A percentile compares a stretch with the other conserved stretches of the same genome.
phyloP scores from a whole-genome alignment of 2,797 vertebrate species.

The Enteromius argenteus region DNA sequence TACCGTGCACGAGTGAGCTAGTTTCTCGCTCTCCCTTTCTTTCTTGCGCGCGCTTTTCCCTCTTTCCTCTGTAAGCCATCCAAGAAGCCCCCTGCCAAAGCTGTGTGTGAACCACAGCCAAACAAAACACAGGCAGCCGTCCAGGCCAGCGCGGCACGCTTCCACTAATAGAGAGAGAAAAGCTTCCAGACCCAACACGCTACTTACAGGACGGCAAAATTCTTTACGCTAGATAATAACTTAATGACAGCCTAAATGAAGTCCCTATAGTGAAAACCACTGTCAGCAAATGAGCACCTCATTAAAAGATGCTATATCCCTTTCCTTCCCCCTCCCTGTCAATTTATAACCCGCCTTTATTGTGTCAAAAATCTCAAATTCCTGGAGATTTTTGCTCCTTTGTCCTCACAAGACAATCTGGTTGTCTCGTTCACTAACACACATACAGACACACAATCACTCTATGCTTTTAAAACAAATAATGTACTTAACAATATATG shows the following conservation, averaged over 20 bases:
- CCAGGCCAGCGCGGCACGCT: conserved; percentile 87
- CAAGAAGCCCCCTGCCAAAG: conserved; percentile 86
- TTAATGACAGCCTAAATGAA: conserved; percentile 69
- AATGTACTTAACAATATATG: conserved; percentile 51
- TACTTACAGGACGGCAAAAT: conserved; percentile 69
- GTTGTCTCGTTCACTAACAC: not conserved
- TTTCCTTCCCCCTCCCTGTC: conserved; percentile 32
- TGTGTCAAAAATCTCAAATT: conserved; percentile 57
- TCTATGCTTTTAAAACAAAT: conserved; percentile 47
- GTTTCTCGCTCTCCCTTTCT: conserved; percentile 72
- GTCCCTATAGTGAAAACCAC: conserved; percentile 67
- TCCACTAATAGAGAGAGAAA: conserved; percentile 89
- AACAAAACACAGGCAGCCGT: conserved; percentile 91
- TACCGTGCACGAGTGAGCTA: conserved; percentile 79
- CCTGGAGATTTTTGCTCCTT: conserved; percentile 58
- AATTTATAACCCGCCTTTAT: conserved; percentile 56
- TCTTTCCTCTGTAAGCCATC: conserved; percentile 84
- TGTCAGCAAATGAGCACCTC: conserved; percentile 71
- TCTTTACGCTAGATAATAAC: conserved; percentile 73
- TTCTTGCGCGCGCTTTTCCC: conserved; percentile 65
- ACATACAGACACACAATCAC: not conserved
- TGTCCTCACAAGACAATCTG: conserved; percentile 56
- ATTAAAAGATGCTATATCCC: conserved; percentile 67
- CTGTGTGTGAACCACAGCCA: conserved; percentile 86
- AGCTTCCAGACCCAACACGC: conserved; percentile 69